Base-by-base conservation (phyloP, 2,797 vertebrate species). In the Mus minutoides region DNA sequence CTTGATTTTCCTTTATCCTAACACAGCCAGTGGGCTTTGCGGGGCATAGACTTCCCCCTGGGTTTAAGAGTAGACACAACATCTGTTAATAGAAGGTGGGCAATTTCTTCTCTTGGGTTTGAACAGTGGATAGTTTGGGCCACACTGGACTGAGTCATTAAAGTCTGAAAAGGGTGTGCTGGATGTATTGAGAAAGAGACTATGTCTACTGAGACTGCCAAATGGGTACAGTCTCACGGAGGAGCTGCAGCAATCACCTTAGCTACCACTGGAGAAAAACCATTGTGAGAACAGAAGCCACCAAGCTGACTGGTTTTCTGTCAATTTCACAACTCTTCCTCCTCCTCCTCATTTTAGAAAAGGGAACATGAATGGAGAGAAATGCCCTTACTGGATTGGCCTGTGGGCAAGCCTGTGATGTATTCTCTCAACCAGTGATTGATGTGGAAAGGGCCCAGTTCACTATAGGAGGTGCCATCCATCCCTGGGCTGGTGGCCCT, bases 111-210 rank as follows among this genome's bases (percentile, higher is more conserved):
- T 56, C 34, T 94, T 40, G 80, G 26, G 14, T 54, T 91, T 75
- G 9, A 2, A 3, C 52, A 6, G 49, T 14, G 49, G 21, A 31
- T 71, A 29, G 37, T 7, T 31, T n/a, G 40, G 37, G 88, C 3
- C 6, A 78, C 37, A 37, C 34, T 71, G 75, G 83, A 37, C 22
- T 56, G 76, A 40, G 34, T 71, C 52, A 56, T 8, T 80, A 34
- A 56, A 3, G 21, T 92, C 73, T 58, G 62, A 91, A 79, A 92
- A 79, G 58, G 71, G 64, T 79, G 92, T 85, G n/a, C 58, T 89
- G 64, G 5, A 94, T 93, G 9, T 75, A 40, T 49, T 58, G 14
- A 29, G 82, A 85, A 87, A 88, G 76, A 88, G 12, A 71, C 58
- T 34, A 0, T 77, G 90, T 93, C 56, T 43, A 13, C 37, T 31